phyloP scores from a whole-genome alignment of 2,113 vertebrate genomes.

The Brachypodius melanocephalos region DNA sequence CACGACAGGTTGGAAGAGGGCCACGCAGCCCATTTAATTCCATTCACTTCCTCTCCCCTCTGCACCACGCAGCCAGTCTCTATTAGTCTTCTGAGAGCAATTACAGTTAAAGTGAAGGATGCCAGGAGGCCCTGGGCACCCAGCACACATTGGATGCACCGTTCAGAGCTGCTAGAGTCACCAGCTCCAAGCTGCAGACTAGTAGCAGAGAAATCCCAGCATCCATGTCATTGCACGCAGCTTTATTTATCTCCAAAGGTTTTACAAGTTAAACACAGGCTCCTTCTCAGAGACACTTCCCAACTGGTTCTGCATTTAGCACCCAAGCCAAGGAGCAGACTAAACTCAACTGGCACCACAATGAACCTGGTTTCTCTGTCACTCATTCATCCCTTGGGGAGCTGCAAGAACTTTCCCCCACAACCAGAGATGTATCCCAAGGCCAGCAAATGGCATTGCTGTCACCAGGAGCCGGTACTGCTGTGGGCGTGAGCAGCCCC shows the following conservation, averaged over 20 bases:
- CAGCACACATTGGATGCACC: neutral
- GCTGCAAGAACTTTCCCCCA: neutral
- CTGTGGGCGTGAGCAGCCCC: fast-evolving
- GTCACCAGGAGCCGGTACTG: neutral
- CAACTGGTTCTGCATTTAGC: neutral
- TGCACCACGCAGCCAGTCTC: neutral
- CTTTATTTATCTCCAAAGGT: neutral
- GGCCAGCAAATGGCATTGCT: neutral
- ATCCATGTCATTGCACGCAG: neutral
- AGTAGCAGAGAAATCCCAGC: neutral
- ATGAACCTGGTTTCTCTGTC: neutral
- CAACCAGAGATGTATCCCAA: neutral
- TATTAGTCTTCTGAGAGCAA: constrained; percentile 37
- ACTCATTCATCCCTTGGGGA: neutral
- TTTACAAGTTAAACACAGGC: neutral
- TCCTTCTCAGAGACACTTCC: neutral
- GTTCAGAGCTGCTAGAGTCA: neutral
- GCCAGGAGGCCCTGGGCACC: neutral
- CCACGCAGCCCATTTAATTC: constrained; percentile 13
- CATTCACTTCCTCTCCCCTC: constrained; percentile 12
- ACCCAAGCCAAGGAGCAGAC: neutral
- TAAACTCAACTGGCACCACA: neutral
- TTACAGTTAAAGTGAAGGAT: neutral
- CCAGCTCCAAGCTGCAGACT: neutral
- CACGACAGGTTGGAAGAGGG: neutral